Percentiles rank a stretch among this genome's conserved stretches.
These are phyloP conservation scores for Taxidea taxus DNA, from an alignment of 2,113 vertebrate genomes.

Conservation along the genomic window DNA sequence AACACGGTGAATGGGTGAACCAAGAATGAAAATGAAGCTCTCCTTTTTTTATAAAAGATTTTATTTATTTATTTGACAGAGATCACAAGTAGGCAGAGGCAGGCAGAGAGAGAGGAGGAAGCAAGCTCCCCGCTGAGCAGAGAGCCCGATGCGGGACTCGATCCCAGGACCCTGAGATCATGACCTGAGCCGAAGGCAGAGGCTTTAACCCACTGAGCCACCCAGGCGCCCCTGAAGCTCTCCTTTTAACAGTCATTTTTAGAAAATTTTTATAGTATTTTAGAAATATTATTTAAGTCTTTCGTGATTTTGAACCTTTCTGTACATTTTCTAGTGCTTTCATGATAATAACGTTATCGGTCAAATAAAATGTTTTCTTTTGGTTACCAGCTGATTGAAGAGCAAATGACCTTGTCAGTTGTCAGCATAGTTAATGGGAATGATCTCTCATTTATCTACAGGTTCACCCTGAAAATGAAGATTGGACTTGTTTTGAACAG, in stretches of 20 bases:
- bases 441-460: conserved; percentile 64
- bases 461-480: conserved; percentile 98
- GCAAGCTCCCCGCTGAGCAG: too few species aligned
- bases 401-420: fast-evolving
- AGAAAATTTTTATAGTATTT: neutral
- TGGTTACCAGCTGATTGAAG: neutral
- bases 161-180: too few species aligned
- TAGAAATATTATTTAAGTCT: neutral
- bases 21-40: neutral
- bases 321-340: neutral
- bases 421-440: neutral
- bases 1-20: neutral
- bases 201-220: too few species aligned
- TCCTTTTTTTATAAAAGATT: too few species aligned
- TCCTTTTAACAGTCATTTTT: neutral
- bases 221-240: neutral
- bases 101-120: too few species aligned
- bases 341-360: neutral
- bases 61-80: too few species aligned
- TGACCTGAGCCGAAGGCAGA: too few species aligned
- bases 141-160: too few species aligned
- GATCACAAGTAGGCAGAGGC: too few species aligned
- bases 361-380: neutral
- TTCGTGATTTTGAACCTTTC: neutral
- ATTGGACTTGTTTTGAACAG: conserved; percentile 98